These are phyloP conservation scores for Pollachius pollachius DNA, from an alignment of 2,113 vertebrate genomes.

Conservation along the genomic window DNA sequence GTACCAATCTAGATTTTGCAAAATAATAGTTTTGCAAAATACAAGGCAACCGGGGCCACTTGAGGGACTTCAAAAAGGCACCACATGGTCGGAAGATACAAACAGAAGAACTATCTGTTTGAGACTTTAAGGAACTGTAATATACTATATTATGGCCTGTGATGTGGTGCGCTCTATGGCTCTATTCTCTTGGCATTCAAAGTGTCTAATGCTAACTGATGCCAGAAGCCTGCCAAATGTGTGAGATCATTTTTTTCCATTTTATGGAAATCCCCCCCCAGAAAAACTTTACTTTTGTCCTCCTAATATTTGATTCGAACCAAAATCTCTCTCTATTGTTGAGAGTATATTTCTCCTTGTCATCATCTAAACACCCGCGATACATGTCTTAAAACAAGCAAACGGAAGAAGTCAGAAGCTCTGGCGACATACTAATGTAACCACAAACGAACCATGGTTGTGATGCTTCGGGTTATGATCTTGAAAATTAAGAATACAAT, in stretches of 20 bases:
- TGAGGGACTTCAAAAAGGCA: conserved; percentile 31
- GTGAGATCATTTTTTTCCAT: conserved; percentile 59
- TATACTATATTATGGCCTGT: conserved; percentile 7
- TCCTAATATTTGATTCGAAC: too few species aligned
- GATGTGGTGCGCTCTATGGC: conserved; percentile 13
- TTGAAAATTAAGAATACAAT: conserved; percentile 26
- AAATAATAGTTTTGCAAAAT: conserved; percentile 58
- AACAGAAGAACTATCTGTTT: conserved; percentile 41
- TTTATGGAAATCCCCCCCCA: not conserved
- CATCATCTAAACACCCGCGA: too few species aligned
- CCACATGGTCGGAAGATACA: conserved; percentile 42
- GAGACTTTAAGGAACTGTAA: conserved; percentile 12
- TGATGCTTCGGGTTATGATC: conserved; percentile 8
- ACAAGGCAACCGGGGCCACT: conserved; percentile 29
- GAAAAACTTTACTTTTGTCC: too few species aligned
- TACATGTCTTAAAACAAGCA: too few species aligned
- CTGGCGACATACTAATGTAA: not conserved
- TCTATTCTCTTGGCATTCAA: conserved; percentile 6
- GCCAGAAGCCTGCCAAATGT: conserved; percentile 52
- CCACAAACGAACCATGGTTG: not conserved
- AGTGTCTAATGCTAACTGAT: conserved; percentile 50
- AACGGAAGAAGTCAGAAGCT: too few species aligned
- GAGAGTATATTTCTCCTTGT: too few species aligned
- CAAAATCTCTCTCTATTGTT: too few species aligned
- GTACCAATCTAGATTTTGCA: conserved; percentile 34